Base-by-base conservation (phyloP, 2,888 invertebrate genomes). In the Chloroclysta siterata region DNA sequence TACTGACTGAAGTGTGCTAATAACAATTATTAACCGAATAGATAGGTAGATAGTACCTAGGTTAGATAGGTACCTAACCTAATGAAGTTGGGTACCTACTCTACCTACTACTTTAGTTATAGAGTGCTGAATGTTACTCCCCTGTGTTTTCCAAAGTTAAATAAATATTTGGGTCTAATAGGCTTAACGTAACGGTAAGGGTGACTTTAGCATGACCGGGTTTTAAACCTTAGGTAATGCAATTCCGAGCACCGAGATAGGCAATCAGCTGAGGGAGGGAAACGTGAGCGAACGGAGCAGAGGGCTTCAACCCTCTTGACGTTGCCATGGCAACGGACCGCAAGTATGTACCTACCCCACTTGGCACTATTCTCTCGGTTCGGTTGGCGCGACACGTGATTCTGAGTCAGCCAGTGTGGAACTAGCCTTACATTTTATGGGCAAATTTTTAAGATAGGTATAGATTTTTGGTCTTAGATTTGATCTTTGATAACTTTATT, bases 241-340 rank as follows among this genome's bases (percentile, higher is more conserved):
- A 78, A 81, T 84, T 80, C 75, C 69, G 68, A 75, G 69, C 72
- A 71, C 67, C 69, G 76, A 82, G 82, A 84, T 82, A 79, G 80
- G 78, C 78, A 82, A 85, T 85, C 81, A 81, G 79, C 79, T 80
- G 82, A 79, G 82, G 81, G 78, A 73, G 74, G 70, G 67, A 80
- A 60, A 79, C 75, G 79, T 76, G 75, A 76, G 77, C 73, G 56
- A 56, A 56, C 41, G 61, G 63, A 65, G 65, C 68, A 76, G 81
- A 84, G 84, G 86, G 87, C 80, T 81, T 74, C 83, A 81, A 85
- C 91, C 91, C 91, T 88, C 88, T 84, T 78, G 69, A 70, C 82
- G 90, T 93, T 83, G 73, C 85, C 76, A 87, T 91, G 78, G 85
- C 78, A 85, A 91, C 91, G 78, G 68, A 74, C 79, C 83, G 80